phyloP scores from a whole-genome alignment of 2,888 invertebrate species.

The Cerastoderma edule region DNA sequence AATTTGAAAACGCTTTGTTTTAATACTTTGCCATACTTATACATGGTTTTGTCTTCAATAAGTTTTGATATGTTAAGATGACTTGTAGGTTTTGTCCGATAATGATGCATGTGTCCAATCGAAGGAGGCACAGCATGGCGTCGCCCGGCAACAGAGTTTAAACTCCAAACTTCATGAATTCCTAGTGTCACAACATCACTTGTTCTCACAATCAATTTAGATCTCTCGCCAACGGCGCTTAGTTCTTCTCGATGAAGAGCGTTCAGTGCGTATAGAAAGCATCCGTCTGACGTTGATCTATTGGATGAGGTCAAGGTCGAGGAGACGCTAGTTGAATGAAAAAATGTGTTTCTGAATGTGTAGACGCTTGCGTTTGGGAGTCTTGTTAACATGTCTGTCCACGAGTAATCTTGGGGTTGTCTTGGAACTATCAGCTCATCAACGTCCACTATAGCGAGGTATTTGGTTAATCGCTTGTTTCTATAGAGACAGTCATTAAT shows the following conservation, averaged over 20 bases:
- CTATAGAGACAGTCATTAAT: slow-evolving; percentile 6
- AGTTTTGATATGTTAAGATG: background rate
- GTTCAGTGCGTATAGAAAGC: too few species aligned
- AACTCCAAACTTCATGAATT: background rate
- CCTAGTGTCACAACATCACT: background rate
- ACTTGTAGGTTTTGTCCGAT: background rate
- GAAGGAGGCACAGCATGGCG: background rate
- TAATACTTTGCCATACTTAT: background rate
- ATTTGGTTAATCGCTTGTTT: background rate
- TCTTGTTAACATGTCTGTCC: slow-evolving; percentile 4
- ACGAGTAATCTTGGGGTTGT: background rate
- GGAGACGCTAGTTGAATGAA: background rate
- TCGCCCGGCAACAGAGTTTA: background rate
- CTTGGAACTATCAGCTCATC: slow-evolving; percentile 8
- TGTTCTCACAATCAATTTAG: background rate
- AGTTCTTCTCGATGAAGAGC: background rate
- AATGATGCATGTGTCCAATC: slow-evolving; percentile 1
- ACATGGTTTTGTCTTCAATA: background rate
- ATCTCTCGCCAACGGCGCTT: background rate
- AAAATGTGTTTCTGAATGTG: slow-evolving; percentile 2
- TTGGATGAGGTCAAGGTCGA: too few species aligned
- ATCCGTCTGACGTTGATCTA: too few species aligned
- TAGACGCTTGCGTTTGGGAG: slow-evolving; percentile 8
- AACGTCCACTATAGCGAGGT: background rate
- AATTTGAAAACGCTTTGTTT: background rate